phyloP scores from a whole-genome alignment of 2,113 vertebrate species.

The Bos indicus region DNA sequence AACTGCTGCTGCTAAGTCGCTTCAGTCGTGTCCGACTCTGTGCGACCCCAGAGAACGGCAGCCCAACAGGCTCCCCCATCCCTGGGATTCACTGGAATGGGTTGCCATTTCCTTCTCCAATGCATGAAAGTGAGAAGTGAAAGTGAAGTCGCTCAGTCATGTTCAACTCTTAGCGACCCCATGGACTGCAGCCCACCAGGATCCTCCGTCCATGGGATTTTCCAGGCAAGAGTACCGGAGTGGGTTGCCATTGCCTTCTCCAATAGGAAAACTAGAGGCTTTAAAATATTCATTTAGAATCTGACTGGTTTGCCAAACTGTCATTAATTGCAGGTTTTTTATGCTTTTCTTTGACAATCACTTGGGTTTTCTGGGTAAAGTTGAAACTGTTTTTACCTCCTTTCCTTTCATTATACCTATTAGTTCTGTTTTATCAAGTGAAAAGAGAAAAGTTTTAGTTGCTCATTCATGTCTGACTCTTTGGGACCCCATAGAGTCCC shows the following conservation, averaged over 20 bases:
- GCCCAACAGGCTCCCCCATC: too few species aligned
- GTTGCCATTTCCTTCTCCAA: too few species aligned
- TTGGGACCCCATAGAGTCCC: neutral
- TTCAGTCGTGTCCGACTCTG: too few species aligned
- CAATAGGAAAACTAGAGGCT: neutral
- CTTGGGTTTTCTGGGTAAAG: neutral
- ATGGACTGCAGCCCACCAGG: too few species aligned
- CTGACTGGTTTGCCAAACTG: neutral
- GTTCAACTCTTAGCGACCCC: too few species aligned
- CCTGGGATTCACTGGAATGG: too few species aligned
- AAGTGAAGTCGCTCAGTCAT: too few species aligned
- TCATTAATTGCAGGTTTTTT: neutral
- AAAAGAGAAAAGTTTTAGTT: neutral
- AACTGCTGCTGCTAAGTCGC: neutral
- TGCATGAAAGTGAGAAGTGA: too few species aligned
- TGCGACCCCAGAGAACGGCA: too few species aligned
- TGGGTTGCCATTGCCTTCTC: too few species aligned
- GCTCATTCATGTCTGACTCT: neutral
- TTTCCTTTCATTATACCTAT: rapidly evolving
- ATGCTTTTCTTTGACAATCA: neutral
- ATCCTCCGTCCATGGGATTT: too few species aligned
- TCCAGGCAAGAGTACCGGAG: too few species aligned
- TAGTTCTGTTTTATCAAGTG: neutral
- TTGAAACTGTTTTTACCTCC: rapidly evolving
- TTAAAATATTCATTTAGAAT: neutral